These are phyloP conservation scores for Macrostomum lignano DNA, from an alignment of 1,140 invertebrate species.

Conservation along the genomic window DNA sequence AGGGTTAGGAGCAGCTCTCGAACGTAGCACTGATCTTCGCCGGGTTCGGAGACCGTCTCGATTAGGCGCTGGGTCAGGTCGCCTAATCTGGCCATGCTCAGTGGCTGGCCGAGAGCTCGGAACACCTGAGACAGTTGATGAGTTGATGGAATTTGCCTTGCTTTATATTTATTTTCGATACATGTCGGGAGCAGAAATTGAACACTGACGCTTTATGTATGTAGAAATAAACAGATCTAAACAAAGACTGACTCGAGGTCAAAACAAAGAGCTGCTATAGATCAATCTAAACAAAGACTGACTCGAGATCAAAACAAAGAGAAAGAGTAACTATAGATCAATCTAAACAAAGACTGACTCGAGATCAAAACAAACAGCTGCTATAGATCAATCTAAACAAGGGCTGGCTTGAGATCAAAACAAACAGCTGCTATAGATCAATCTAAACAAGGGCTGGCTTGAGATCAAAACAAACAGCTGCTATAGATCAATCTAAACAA, in stretches of 20 bases:
- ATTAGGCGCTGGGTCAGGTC: constrained; percentile 77
- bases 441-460: no score
- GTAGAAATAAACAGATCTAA: not conserved
- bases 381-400: no score
- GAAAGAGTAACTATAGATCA: no score
- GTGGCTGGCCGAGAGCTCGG: constrained; percentile 60
- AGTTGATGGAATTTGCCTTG: no score
- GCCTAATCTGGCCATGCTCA: constrained; percentile 65
- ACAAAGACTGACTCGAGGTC: not conserved
- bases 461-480: no score
- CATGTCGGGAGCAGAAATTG: no score
- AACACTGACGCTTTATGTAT: constrained; percentile 3
- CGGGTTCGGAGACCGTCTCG: constrained; percentile 85
- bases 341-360: no score
- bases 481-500: no score
- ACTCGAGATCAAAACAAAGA: not conserved
- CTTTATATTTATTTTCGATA: no score
- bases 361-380: no score
- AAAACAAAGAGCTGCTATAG: not conserved
- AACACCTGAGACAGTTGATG: constrained; percentile 35
- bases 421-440: no score
- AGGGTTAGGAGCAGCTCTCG: constrained; percentile 77
- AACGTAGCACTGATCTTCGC: constrained; percentile 78
- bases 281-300: not conserved
- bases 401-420: no score